phyloP scores from a whole-genome alignment of 1,140 invertebrate genomes.

The Drosophila persimilis region DNA sequence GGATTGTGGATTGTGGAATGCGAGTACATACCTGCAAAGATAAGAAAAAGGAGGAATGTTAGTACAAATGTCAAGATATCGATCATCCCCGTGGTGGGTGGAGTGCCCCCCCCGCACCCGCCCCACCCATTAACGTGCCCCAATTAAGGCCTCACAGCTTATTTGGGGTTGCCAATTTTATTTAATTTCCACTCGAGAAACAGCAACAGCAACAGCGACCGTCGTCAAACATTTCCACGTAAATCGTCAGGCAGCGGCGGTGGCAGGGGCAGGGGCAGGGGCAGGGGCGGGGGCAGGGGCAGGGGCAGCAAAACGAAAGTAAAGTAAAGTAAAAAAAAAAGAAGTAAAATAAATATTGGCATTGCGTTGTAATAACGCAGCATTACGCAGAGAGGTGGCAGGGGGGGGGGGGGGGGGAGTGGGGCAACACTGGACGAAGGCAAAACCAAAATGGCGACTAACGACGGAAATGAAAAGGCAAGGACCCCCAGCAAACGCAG shows the following conservation, averaged over 20 bases:
- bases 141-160: slow-evolving; percentile 63
- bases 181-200: slow-evolving; percentile 58
- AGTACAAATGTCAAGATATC: slow-evolving; percentile 19
- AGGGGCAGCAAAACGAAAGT: slow-evolving; percentile 2
- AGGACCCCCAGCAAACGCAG: slow-evolving; percentile 9
- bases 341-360: slow-evolving; percentile 68
- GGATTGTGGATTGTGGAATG: not conserved
- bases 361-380: slow-evolving; percentile 81
- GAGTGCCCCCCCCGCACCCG: too few relatives aligned
- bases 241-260: slow-evolving; percentile 46
- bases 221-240: slow-evolving; percentile 66
- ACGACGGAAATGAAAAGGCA: slow-evolving; percentile 67
- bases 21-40: slow-evolving; percentile 32
- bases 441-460: slow-evolving; percentile 60
- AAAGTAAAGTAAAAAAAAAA: slow-evolving; percentile 29
- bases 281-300: too few relatives aligned
- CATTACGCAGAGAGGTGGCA: slow-evolving; percentile 51
- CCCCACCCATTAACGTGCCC: slow-evolving; percentile 35
- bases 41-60: not conserved
- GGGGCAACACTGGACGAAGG: slow-evolving; percentile 16
- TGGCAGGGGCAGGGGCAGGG: too few relatives aligned
- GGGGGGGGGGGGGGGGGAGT: too few relatives aligned
- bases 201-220: slow-evolving; percentile 23
- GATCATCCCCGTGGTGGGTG: not conserved
- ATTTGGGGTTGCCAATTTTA: slow-evolving; percentile 72